A percentile compares a stretch with the other conserved stretches of the same genome.
Conservation (phyloP, 2,888 invertebrate species). For the Cheilosia grossa region DNA sequence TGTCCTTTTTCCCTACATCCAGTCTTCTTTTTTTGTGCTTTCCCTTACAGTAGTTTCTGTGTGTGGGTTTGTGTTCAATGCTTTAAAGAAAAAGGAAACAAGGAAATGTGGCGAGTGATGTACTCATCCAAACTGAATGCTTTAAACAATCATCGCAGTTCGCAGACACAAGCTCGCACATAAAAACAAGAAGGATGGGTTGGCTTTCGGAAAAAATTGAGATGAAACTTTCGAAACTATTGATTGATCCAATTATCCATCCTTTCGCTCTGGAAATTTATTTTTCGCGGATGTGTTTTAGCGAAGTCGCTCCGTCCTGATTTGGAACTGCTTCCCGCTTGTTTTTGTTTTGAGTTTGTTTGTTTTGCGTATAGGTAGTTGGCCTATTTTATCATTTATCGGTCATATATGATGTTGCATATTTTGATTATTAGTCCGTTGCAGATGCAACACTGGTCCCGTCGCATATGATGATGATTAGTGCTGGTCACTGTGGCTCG, state of each 20-base stretch:
- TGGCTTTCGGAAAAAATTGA: constrained; percentile 8
- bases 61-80: neutral
- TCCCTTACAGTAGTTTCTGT: constrained; percentile 11
- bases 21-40: constrained; percentile 4
- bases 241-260: constrained; percentile 72
- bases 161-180: constrained; percentile 5
- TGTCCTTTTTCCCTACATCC: constrained; percentile 34
- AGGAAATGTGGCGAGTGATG: constrained; percentile 14
- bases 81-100: neutral
- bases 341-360: constrained; percentile 24
- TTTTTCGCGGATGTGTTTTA: constrained; percentile 57
- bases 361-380: neutral
- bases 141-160: constrained; percentile 39
- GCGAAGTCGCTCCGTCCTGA: constrained; percentile 27
- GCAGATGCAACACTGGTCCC: constrained; percentile 53
- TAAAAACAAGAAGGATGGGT: constrained; percentile 24
- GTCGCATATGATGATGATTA: constrained; percentile 19
- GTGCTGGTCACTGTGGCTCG: constrained; percentile 46
- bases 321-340: constrained; percentile 40
- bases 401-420: constrained; percentile 12
- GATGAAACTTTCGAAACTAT: constrained; percentile 66
- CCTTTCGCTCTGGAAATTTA: constrained; percentile 50
- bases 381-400: constrained; percentile 26
- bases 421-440: constrained; percentile 53
- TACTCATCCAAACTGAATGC: constrained; percentile 21